These are phyloP conservation scores for Vireo griseus DNA, from an alignment of 2,797 vertebrate genomes.

Conservation along the genomic window DNA sequence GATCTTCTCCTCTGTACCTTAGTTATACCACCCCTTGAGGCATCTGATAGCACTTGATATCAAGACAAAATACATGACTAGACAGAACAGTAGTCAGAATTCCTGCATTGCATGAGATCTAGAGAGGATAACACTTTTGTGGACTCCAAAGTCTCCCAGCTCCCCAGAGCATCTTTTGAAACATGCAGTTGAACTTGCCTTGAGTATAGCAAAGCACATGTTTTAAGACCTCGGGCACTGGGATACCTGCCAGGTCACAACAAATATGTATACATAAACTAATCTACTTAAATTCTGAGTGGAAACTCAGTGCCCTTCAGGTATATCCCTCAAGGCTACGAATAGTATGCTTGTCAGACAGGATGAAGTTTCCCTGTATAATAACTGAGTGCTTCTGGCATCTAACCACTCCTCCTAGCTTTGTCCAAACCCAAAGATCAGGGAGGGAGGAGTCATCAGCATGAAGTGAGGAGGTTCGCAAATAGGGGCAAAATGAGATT, in stretches of 20 bases:
- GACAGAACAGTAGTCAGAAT: slow-evolving; percentile 27
- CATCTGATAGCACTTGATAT: neutral
- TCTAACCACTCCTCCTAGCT: neutral
- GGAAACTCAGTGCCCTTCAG: slow-evolving; percentile 56
- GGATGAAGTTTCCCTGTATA: slow-evolving; percentile 24
- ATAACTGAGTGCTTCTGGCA: neutral
- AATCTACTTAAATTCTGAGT: slow-evolving; percentile 48
- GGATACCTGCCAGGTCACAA: slow-evolving; percentile 50
- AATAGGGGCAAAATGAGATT: neutral
- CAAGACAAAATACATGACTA: slow-evolving; percentile 22
- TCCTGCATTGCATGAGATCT: neutral
- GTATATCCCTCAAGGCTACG: slow-evolving; percentile 44
- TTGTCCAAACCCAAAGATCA: neutral
- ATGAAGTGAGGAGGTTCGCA: neutral
- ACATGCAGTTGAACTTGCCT: neutral
- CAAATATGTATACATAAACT: slow-evolving; percentile 60
- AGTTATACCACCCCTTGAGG: neutral
- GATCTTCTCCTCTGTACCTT: neutral
- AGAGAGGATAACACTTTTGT: neutral
- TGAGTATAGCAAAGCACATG: neutral
- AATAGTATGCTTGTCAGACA: slow-evolving; percentile 42
- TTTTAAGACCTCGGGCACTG: slow-evolving; percentile 27
- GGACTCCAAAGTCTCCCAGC: neutral
- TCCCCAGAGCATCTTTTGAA: slow-evolving; percentile 29
- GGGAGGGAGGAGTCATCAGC: neutral